These are phyloP conservation scores for Trichogramma pretiosum DNA, from an alignment of 1,140 invertebrate genomes.

Conservation along the genomic window DNA sequence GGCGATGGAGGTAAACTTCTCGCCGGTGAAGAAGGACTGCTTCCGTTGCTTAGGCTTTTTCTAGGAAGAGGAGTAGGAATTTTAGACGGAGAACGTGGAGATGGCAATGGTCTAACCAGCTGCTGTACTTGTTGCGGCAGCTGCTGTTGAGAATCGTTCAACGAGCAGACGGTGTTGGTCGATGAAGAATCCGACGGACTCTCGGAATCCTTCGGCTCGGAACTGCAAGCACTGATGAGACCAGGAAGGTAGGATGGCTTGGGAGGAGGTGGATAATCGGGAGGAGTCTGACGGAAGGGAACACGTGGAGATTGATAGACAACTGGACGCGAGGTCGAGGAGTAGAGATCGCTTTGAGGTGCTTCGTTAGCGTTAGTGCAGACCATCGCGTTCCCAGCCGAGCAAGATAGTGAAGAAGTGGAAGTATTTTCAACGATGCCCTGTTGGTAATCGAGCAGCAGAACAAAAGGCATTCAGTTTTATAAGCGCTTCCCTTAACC, in stretches of 20 bases:
- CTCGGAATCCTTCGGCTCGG: conserved; percentile 9
- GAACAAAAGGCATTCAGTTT: conserved; percentile 16
- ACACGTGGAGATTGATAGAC: conserved; percentile 38
- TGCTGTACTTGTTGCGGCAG: neutral
- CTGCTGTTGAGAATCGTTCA: neutral
- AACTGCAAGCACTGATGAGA: neutral
- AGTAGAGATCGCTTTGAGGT: conserved; percentile 14
- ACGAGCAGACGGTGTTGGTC: conserved; percentile 9
- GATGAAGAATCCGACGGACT: conserved; percentile 9
- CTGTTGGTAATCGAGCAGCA: conserved; percentile 27
- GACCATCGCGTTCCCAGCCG: neutral
- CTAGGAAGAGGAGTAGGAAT: conserved; percentile 39
- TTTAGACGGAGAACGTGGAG: conserved; percentile 31
- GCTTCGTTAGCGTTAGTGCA: conserved; percentile 33
- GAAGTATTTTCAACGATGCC: conserved; percentile 40
- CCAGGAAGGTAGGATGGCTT: conserved; percentile 6
- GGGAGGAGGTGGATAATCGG: conserved; percentile 19
- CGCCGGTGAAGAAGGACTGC: conserved; percentile 15
- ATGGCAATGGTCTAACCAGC: conserved; percentile 11
- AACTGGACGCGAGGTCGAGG: conserved; percentile 27
- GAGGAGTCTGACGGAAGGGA: conserved; percentile 31
- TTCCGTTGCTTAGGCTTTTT: conserved; percentile 24
- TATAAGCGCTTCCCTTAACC: conserved; percentile 19
- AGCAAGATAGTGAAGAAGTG: conserved; percentile 18
- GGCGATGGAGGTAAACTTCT: conserved; percentile 16